A percentile compares a stretch with the other conserved stretches of the same genome.
Evolutionary conservation across 1,140 invertebrate species (phyloP).

Genomic region (Drosophila nigromelanica): DNA sequence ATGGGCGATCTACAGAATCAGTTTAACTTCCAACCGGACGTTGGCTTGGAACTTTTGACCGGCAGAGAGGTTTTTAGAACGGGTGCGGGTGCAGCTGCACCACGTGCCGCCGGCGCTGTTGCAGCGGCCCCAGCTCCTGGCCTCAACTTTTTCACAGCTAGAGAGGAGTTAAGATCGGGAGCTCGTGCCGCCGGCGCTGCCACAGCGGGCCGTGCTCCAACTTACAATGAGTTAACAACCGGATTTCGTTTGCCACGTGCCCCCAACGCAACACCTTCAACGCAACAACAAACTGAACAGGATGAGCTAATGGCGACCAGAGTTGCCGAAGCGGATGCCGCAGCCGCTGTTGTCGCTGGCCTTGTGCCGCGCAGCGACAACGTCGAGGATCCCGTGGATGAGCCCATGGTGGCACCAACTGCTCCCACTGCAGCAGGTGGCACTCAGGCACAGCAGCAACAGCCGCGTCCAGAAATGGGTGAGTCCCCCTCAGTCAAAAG

Average conservation of each 20-base stretch:
- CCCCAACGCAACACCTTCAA: background rate
- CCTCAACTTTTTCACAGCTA: background rate
- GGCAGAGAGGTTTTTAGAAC: too few species aligned
- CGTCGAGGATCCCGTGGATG: constrained; percentile 73
- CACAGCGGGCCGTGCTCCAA: too few species aligned
- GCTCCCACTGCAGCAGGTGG: constrained; percentile 3
- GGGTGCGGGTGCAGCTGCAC: too few species aligned
- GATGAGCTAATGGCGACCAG: background rate
- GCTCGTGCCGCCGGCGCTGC: too few species aligned
- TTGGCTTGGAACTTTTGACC: too few species aligned
- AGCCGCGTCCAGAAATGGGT: constrained; percentile 43
- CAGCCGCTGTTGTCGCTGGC: constrained; percentile 59
- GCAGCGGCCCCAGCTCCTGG: too few species aligned
- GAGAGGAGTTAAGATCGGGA: too few species aligned
- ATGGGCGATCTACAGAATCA: constrained; percentile 2
- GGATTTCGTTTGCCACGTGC: too few species aligned
- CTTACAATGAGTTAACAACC: too few species aligned
- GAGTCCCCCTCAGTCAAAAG: constrained; percentile 9
- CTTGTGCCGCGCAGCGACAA: constrained; percentile 28
- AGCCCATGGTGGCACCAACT: constrained; percentile 59
- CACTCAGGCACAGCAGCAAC: constrained; percentile 24
- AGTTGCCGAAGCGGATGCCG: constrained; percentile 48
- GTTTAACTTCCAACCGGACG: too few species aligned
- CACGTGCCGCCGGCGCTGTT: too few species aligned
- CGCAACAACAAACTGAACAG: background rate